phyloP scores from a whole-genome alignment of 2,797 vertebrate genomes.

The Zalophus californianus region DNA sequence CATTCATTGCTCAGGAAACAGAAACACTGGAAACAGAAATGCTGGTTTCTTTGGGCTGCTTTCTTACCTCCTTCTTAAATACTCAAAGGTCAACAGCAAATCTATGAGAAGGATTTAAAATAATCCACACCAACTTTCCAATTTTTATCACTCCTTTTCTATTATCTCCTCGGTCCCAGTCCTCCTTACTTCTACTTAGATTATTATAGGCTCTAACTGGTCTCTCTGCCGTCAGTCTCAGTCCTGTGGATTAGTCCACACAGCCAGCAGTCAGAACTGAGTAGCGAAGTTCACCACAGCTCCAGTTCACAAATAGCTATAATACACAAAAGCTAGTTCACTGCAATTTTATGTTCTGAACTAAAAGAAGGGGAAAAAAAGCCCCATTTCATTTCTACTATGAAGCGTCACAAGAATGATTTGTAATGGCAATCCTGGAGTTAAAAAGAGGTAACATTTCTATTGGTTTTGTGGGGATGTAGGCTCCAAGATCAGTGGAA shows the following conservation, averaged over 20 bases:
- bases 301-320: neutral
- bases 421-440: neutral
- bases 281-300: neutral
- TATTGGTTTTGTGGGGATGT: neutral
- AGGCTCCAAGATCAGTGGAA: neutral
- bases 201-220: neutral
- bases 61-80: neutral
- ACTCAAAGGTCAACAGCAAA: neutral
- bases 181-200: neutral
- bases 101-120: neutral
- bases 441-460: neutral
- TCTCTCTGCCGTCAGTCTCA: neutral
- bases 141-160: neutral
- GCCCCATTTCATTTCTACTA: neutral
- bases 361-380: rapidly evolving
- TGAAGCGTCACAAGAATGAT: neutral
- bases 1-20: neutral
- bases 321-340: neutral
- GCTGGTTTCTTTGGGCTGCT: neutral
- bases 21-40: neutral
- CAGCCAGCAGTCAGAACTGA: neutral
- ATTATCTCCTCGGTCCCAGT: neutral
- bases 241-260: neutral
- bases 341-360: neutral
- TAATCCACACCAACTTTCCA: neutral